phyloP scores from a whole-genome alignment of 2,888 invertebrate species.

The Cybosia mesomella region DNA sequence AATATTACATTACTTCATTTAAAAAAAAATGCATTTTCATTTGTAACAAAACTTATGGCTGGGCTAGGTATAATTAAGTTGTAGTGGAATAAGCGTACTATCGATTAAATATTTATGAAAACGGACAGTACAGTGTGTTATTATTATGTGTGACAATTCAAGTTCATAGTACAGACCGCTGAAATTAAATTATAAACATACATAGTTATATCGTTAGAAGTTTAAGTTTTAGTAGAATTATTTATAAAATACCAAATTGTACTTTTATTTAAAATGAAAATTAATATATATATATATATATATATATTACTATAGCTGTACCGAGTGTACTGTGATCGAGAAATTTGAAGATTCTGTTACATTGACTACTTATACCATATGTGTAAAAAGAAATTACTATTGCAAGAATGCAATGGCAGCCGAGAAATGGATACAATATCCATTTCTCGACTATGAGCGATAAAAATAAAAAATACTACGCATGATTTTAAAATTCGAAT shows the following conservation, averaged over 20 bases:
- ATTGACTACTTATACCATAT: not conserved
- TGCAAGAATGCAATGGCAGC: constrained; percentile 1
- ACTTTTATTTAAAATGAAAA: too few species aligned
- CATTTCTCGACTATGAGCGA: not conserved
- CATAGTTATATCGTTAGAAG: not conserved
- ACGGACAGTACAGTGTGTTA: not conserved
- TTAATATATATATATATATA: too few species aligned
- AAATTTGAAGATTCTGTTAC: not conserved
- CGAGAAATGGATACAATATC: too few species aligned
- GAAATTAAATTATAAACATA: not conserved
- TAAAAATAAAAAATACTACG: constrained; percentile 11
- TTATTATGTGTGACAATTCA: not conserved
- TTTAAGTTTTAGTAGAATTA: too few species aligned
- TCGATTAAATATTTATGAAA: constrained; percentile 14
- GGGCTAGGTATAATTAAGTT: not conserved
- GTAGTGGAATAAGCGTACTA: not conserved
- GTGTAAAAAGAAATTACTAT: constrained; percentile 27
- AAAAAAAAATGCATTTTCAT: too few species aligned
- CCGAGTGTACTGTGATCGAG: too few species aligned
- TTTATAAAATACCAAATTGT: too few species aligned
- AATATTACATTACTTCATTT: too few species aligned
- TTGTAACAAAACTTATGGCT: too few species aligned
- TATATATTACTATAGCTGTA: too few species aligned
- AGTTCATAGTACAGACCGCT: not conserved
- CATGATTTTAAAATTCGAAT: constrained; percentile 23